Percentiles rank a stretch among this genome's conserved stretches.
Conservation (phyloP, 2,888 invertebrate species). For the Tromatobia lineatoria region DNA sequence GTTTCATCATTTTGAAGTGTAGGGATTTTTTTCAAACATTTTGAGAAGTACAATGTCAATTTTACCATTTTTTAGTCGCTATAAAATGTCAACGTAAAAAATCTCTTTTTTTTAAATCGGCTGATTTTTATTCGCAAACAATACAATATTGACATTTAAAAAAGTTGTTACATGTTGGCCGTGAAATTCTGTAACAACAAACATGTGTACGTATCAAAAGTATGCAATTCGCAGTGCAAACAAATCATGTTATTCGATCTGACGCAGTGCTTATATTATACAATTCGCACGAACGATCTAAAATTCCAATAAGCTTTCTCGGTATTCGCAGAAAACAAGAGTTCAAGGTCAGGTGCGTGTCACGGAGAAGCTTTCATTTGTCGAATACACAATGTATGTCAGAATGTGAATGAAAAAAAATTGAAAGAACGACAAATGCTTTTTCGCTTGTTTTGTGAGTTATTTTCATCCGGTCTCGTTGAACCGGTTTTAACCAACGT, state of each 20-base stretch:
- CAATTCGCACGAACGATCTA: neutral
- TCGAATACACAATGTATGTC: neutral
- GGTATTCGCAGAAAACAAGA: neutral
- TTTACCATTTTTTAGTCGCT: too few species aligned
- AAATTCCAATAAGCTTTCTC: neutral
- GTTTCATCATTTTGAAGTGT: too few species aligned
- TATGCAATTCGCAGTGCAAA: too few species aligned
- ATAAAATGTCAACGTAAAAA: too few species aligned
- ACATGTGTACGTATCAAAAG: neutral
- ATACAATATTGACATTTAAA: too few species aligned
- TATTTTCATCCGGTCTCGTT: neutral
- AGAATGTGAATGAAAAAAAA: neutral
- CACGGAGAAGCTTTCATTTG: neutral
- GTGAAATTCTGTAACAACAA: neutral
- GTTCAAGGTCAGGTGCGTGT: constrained; percentile 7
- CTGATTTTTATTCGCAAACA: too few species aligned
- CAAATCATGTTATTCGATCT: neutral
- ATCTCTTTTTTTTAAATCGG: too few species aligned
- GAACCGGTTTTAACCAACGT: neutral
- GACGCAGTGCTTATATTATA: neutral
- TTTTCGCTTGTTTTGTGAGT: neutral
- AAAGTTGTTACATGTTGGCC: too few species aligned
- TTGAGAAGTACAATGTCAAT: too few species aligned
- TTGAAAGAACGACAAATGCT: neutral
- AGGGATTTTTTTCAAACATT: too few species aligned